Base-by-base conservation (phyloP, 2,888 invertebrate genomes). In the Ectropis crepuscularia region DNA sequence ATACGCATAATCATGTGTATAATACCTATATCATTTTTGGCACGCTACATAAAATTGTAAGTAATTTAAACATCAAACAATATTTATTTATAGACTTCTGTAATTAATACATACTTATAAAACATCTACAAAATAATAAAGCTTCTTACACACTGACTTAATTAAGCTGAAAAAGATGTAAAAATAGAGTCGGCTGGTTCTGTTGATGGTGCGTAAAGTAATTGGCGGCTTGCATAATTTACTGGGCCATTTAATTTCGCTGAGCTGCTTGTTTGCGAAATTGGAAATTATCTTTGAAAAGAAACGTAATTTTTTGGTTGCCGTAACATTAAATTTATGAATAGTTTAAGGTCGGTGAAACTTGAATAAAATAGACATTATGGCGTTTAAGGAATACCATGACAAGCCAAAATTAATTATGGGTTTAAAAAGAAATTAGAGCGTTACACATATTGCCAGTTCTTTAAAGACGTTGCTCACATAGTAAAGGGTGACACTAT, bases 141-240 rank as follows among this genome's bases (percentile, higher is more conserved):
- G 42, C 54, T 41, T 57, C 53, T 53, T 57, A 39, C 12, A 59
- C 49, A 61, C 37, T 50, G 48, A 53, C 61, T 57, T 49, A 64
- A 64, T 59, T 57, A 62, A 62, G 64, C 57, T 64, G 38, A 58
- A 51, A 55, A 51, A 68, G 62, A 62, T 53, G 68, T 63, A 67
- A 67, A 70, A 60, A 63, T 63, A 59, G 55, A 61, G 58, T 54
- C 64, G 58, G 12, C 53, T 50, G 8, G 55, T 41, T 61, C 63
- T 63, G 65, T 69, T 69, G 68, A 69, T 69, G 68, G 65, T 63
- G 65, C 68, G 67, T 67, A 55, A 70, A 71, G 63, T 71, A 69
- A 71, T 69, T 67, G 67, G 60, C 10, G 59, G 59, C 43, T 53
- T 60, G 68, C 53, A 67, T 67, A 67, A 67, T 71, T 71, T 65